Percentiles rank a stretch among this genome's conserved stretches.
These are phyloP conservation scores for Leptinotarsa juncta DNA, from an alignment of 2,888 invertebrate genomes.

Conservation along the genomic window DNA sequence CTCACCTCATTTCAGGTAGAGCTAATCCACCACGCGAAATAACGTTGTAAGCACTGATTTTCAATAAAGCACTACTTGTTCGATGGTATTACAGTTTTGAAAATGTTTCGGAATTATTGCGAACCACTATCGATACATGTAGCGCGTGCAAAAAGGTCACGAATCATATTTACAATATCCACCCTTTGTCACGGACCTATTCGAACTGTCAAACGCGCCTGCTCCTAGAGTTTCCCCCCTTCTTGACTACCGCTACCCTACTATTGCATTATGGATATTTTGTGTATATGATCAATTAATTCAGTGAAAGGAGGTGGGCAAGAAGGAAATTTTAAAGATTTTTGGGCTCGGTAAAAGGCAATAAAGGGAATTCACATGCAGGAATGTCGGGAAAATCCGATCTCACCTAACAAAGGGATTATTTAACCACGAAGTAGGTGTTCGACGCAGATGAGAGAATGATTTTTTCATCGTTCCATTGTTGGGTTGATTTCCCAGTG, in stretches of 20 bases:
- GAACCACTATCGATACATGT: constrained; percentile 28
- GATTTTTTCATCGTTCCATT: constrained; percentile 12
- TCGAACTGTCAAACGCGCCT: constrained; percentile 33
- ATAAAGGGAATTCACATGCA: constrained; percentile 15
- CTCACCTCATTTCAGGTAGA: constrained; percentile 21
- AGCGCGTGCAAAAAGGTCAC: constrained; percentile 28
- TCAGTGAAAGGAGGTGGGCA: constrained; percentile 21
- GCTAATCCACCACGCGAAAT: constrained; percentile 9
- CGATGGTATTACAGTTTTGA: background rate
- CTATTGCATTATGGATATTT: constrained; percentile 40
- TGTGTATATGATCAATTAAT: constrained; percentile 40
- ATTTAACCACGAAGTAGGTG: constrained; percentile 10
- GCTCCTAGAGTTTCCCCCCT: constrained; percentile 25
- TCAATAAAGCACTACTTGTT: constrained; percentile 12
- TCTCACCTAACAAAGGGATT: constrained; percentile 15
- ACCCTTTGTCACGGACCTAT: constrained; percentile 20
- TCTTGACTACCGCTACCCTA: constrained; percentile 22
- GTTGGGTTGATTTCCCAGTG: constrained; percentile 7
- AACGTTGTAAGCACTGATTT: constrained; percentile 3
- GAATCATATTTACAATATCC: constrained; percentile 24
- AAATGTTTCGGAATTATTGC: background rate
- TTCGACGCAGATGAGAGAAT: constrained; percentile 9
- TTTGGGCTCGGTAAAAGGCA: constrained; percentile 21
- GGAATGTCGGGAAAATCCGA: constrained; percentile 14
- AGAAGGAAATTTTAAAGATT: constrained; percentile 20